Conservation (phyloP, 2,888 invertebrate genomes). For the Drosophila pseudotalamancana region DNA sequence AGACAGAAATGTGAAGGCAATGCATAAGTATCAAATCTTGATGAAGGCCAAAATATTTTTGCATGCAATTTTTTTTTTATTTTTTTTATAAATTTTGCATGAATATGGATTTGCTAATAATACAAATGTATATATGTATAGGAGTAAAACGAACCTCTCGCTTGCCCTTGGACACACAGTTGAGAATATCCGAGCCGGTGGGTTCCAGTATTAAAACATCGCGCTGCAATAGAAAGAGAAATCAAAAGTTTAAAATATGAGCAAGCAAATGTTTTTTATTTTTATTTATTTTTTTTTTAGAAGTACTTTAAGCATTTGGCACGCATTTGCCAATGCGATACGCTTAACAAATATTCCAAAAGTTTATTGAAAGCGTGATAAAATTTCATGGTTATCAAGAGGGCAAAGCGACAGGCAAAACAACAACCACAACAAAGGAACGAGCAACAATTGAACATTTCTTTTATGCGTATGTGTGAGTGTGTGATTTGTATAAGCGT, state of each 20-base stretch:
- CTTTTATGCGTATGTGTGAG: conserved; percentile 3
- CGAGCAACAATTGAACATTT: conserved; percentile 68
- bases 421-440: conserved; percentile 36
- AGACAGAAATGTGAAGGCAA: conserved; percentile 43
- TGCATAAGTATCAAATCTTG: conserved; percentile 52
- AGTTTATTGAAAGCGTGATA: conserved; percentile 82
- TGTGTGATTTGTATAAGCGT: conserved; percentile 1
- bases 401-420: conserved; percentile 46
- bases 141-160: conserved; percentile 89
- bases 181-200: conserved; percentile 91
- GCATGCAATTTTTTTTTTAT: conserved; percentile 31
- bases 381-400: conserved; percentile 77
- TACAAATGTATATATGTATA: neutral
- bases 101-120: conserved; percentile 13
- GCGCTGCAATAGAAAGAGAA: conserved; percentile 87
- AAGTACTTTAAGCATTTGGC: conserved; percentile 9
- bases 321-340: conserved; percentile 26
- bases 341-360: conserved; percentile 64
- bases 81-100: conserved; percentile 20
- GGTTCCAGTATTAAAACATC: conserved; percentile 95
- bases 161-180: conserved; percentile 97
- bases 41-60: conserved; percentile 44
- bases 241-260: neutral
- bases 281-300: neutral
- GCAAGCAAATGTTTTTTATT: neutral